Evolutionary conservation across 2,113 vertebrate genomes (phyloP).

Genomic region (Syngnathus floridae): DNA sequence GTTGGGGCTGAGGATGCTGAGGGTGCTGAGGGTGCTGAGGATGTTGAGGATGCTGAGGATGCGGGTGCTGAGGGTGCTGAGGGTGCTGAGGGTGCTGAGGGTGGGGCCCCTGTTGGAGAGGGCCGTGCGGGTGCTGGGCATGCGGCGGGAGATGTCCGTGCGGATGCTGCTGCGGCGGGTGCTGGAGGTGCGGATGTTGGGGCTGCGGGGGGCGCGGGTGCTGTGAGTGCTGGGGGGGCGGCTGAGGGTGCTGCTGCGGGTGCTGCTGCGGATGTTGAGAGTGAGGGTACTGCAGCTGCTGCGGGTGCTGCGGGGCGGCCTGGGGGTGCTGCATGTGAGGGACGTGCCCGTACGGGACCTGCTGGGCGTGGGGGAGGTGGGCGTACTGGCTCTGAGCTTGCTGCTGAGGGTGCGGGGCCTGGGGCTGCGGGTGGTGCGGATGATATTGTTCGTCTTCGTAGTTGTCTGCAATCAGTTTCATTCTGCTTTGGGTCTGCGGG

Average conservation of each 20-base stretch:
- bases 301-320: conserved; percentile 32
- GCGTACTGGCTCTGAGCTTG: conserved; percentile 82
- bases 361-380: conserved; percentile 58
- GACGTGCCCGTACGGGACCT: conserved; percentile 63
- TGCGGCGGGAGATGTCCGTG: conserved; percentile 53
- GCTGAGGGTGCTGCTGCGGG: conserved; percentile 46
- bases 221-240: conserved; percentile 58
- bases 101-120: conserved; percentile 52
- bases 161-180: conserved; percentile 55
- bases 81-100: conserved; percentile 40
- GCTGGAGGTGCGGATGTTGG: conserved; percentile 54
- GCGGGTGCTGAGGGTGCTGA: conserved; percentile 19
- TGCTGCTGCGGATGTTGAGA: conserved; percentile 46
- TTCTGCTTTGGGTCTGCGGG: conserved; percentile 93
- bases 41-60: conserved; percentile 30
- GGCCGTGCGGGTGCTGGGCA: conserved; percentile 56
- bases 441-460: conserved; percentile 94
- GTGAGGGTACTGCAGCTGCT: conserved; percentile 28
- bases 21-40: conserved; percentile 41
- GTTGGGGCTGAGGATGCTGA: conserved; percentile 51
- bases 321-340: conserved; percentile 37
- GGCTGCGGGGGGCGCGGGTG: conserved; percentile 53
- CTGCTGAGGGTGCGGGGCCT: conserved; percentile 81
- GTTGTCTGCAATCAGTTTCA: conserved; percentile 96
- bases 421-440: conserved; percentile 79